Conservation (phyloP, 1,140 invertebrate species). For the Heterodera schachtii region DNA sequence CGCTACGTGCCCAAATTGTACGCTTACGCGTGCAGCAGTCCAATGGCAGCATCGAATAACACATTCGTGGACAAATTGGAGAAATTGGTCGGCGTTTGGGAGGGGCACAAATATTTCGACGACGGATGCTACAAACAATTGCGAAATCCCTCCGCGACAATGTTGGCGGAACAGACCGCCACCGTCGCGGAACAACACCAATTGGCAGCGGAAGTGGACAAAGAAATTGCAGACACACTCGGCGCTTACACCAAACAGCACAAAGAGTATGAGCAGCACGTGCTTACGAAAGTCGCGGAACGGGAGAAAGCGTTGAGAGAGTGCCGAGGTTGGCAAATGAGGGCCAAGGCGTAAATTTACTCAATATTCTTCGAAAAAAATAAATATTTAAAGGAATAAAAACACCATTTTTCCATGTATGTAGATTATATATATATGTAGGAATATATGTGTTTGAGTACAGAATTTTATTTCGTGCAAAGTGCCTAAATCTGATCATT, state of each 20-base stretch:
- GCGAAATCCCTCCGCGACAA: conserved; percentile 39
- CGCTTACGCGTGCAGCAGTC: conserved; percentile 42
- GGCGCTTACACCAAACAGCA: conserved; percentile 41
- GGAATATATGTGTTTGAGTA: too few species aligned
- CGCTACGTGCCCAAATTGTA: conserved; percentile 60
- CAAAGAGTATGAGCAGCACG: conserved; percentile 45
- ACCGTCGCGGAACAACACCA: conserved; percentile 45
- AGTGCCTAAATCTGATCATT: too few species aligned
- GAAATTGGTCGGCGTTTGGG: conserved; percentile 57
- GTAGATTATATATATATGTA: too few species aligned
- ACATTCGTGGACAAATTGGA: conserved; percentile 49
- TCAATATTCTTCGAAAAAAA: too few species aligned
- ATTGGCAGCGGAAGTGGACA: conserved; percentile 42
- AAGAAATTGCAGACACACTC: conserved; percentile 39
- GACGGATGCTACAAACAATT: conserved; percentile 59
- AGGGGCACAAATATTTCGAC: conserved; percentile 55
- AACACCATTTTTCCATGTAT: too few species aligned
- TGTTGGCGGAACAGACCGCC: conserved; percentile 40
- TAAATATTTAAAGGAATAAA: too few species aligned
- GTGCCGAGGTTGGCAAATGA: conserved; percentile 12
- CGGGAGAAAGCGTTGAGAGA: conserved; percentile 41
- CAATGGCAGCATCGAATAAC: conserved; percentile 28
- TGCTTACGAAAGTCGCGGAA: conserved; percentile 41
- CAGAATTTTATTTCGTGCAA: too few species aligned
- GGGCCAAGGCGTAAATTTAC: too few species aligned